A percentile compares a stretch with the other conserved stretches of the same genome.
Conservation (phyloP, 35 echinoderm and acorn worm genomes). For the Diadema setosum region DNA sequence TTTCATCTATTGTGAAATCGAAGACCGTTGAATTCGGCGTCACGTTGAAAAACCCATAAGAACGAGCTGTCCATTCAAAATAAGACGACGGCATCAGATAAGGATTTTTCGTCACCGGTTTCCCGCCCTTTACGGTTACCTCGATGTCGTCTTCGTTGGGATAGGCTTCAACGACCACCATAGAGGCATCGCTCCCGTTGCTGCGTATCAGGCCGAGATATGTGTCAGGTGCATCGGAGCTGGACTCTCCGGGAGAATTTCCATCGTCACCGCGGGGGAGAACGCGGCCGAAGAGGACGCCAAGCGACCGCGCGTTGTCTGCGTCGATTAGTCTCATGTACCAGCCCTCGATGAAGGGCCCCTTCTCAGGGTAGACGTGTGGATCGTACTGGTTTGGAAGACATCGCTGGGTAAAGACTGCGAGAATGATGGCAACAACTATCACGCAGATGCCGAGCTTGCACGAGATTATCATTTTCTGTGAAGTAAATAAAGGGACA, state of each 20-base stretch:
- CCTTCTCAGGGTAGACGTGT: constrained; percentile 56
- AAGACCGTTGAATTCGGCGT: constrained; percentile 55
- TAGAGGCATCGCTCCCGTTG: background rate
- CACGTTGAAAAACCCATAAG: constrained; percentile 80
- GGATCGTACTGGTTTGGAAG: constrained; percentile 69
- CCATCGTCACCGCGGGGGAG: background rate
- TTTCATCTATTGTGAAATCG: constrained; percentile 47
- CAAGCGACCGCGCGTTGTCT: constrained; percentile 38
- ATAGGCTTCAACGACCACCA: constrained; percentile 41
- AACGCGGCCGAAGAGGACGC: constrained; percentile 77
- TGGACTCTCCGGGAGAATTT: background rate
- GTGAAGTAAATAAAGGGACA: too few species aligned
- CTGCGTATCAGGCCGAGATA: constrained; percentile 62
- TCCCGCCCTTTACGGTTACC: constrained; percentile 38
- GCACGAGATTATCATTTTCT: too few species aligned
- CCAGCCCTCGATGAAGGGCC: constrained; percentile 91
- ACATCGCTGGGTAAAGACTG: too few species aligned
- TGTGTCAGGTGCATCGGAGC: background rate
- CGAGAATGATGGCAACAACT: too few species aligned
- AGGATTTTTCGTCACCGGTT: constrained; percentile 6
- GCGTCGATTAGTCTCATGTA: constrained; percentile 69
- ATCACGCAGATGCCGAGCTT: too few species aligned
- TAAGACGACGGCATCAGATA: constrained; percentile 22
- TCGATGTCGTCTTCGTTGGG: constrained; percentile 52
- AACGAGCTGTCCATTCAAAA: constrained; percentile 65